Base-by-base conservation (phyloP, 2,797 vertebrate genomes). In the Intellagama lesueurii region DNA sequence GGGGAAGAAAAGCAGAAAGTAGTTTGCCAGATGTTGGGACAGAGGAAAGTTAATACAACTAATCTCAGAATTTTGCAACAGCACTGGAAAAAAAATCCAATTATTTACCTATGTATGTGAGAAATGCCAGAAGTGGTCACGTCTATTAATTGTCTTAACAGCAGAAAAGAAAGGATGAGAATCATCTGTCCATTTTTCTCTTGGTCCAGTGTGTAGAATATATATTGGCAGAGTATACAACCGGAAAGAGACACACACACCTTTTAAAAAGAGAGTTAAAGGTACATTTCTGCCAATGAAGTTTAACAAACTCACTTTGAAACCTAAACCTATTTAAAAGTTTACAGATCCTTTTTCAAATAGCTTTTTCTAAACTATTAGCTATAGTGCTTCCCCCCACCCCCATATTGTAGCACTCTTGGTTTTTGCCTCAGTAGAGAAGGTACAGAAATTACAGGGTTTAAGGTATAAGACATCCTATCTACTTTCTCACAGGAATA, bases 241-340 rank as follows among this genome's bases (percentile, higher is more conserved):
- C 28, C 44, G 28, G 24, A 83, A 69, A 69, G 35, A 68, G 22
- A 68, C 1, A 14, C 26, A 14, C 26, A 44, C 22, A 14, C 7
- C 5, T 24, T 44, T 40, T 5, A 30, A 68, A 12, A 40, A 7
- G 5, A 81, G 0, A 30, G 83, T 94, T 91, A 91, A 87, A 91
- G 81, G 28, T 66, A 64, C 3, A 80, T 69, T 83, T 73, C 11
- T 70, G 7, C 70, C 75, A 73, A 19, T 73, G 32, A 68, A 83
- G 19, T 88, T 90, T 87, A 88, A 81, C 79, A 93, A 91, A 93
- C 93, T 88, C 91, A 81, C 75, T 88, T 87, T 87, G 86, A 92
- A 94, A 87, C 64, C n/a, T 69, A 80, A 91, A 86, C 88, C 73
- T 28, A 9, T 84, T 91, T 92, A 92, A 92, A 92, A 90, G 22